Percentiles rank a stretch among this genome's conserved stretches.
These are phyloP conservation scores for Capitella teleta DNA, from an alignment of 1,140 invertebrate species.

Conservation along the genomic window DNA sequence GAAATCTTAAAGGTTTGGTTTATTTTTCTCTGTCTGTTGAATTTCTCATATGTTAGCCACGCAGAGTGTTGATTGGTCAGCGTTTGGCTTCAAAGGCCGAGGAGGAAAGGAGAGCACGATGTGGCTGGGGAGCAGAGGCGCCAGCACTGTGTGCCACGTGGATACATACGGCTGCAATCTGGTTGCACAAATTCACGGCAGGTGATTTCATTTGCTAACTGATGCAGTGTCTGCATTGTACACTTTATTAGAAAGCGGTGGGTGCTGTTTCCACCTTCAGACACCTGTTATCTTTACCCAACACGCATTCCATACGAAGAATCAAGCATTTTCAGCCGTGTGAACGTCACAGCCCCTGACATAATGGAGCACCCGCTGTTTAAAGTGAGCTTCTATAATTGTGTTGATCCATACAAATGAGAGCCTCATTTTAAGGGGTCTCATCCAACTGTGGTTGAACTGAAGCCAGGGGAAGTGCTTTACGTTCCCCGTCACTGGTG, in stretches of 20 bases:
- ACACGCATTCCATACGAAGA: slow-evolving; percentile 92
- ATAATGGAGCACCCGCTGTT: slow-evolving; percentile 30
- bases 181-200: slow-evolving; percentile 75
- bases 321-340: slow-evolving; percentile 79
- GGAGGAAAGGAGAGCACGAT: slow-evolving; percentile 62
- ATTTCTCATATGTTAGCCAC: slow-evolving; percentile 16
- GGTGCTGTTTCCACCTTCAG: slow-evolving; percentile 78
- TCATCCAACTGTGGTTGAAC: slow-evolving; percentile 47
- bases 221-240: not conserved
- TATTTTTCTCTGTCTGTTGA: slow-evolving; percentile 8
- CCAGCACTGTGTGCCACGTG: slow-evolving; percentile 85
- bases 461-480: slow-evolving; percentile 74
- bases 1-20: slow-evolving; percentile 49
- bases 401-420: not conserved
- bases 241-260: slow-evolving; percentile 64
- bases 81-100: slow-evolving; percentile 61
- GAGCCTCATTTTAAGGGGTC: not conserved
- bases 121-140: slow-evolving; percentile 78
- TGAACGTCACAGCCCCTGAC: slow-evolving; percentile 47
- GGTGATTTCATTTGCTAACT: slow-evolving; percentile 43
- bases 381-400: slow-evolving; percentile 24
- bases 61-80: slow-evolving; percentile 58
- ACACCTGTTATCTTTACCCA: slow-evolving; percentile 55
- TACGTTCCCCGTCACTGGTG: slow-evolving; percentile 85
- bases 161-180: slow-evolving; percentile 92